Evolutionary conservation across 2,888 invertebrate species (phyloP), one percentile per base, ranked within the genome.

Genomic region (Halictus quadricinctus): DNA sequence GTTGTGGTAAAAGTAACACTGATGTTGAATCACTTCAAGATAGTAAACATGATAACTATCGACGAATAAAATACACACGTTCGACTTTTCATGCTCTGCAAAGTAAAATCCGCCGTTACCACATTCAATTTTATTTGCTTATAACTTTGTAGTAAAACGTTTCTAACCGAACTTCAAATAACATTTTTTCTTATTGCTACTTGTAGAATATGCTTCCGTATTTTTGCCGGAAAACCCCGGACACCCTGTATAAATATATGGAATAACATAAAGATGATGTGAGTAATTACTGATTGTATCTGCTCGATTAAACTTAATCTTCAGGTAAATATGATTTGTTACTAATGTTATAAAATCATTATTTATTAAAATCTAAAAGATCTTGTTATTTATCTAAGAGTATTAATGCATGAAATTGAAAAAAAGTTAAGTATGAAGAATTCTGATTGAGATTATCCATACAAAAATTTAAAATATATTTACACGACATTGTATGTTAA

Each of bases 401-500:
- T 15, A 29, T 64, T 29, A 29, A 64, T 64, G 15, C 15, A 29
- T 7, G 2, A 66, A 25, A 66, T 15, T 7, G 13, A 66, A 10
- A 41, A 41, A 10, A 41, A 41, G 36, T 36, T 36, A 76, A 81
- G 25, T 41, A 41, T 25, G 5, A 29, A 29, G 15, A 36, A 64
- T 36, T 64, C 64, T 18, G 29, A 64, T 64, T 29, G n/a, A 43
- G 21, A 74, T 13, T 54, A n/a, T 54, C 2, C 8, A 41, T 43
- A 77, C 25, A 77, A 69, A 79, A 84, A 29, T 77, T 60, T n/a
- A 13, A 48, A 12, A 6, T 50, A 29, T 79, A 84, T 84, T 72
- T 84, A 84, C 72, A 79, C n/a, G 21, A 50, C 25, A 12, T 66
- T 76, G 54, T 41, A 54, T 64, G 70, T 64, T 2, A 60, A 64